Base-by-base conservation (phyloP, 2,113 vertebrate genomes). In the Caretta caretta region DNA sequence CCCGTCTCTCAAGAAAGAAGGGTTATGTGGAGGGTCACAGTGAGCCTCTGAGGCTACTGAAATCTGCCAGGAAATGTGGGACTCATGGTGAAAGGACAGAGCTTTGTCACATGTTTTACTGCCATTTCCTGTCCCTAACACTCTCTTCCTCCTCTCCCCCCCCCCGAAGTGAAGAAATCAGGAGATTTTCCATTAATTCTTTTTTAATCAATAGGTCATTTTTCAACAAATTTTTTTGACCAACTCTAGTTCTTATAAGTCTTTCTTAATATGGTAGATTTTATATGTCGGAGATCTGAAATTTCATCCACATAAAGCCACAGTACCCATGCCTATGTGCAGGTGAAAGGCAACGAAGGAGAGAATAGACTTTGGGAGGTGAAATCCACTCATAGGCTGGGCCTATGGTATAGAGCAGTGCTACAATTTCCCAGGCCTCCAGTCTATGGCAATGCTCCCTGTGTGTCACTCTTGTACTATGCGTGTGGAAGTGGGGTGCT, bases 341-440 rank as follows among this genome's bases (percentile, higher is more conserved):
- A 38, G 5, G 65, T 38, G 35, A 38, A 72, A 72, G 19, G 35
- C n/a, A 38, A 38, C 38, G n/a, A n/a, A 78, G 42, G 24, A 4
- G 75, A 78, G 25, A 48, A 78, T 25, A 48, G 75, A 48, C 12
- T 78, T 78, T 48, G 10, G 24, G 46, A 46, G 25, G 42, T 78
- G 24, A 78, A 72, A 78, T 46, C 24, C 24, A 29, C 11, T 29
- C 75, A 48, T 8, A 29, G 42, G 20, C 6, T 48, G 75, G 24
- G 24, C 11, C 42, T 48, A n/a, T 46, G 22, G 2, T 11, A 24
- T 35, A 0, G 1, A 72, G 82, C 1, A 2, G 6, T 83, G 24
- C 56, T 72, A 12, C 75, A 78, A 7, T 78, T 78, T 51, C 53
- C 54, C 76, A 29, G 51, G 10, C 17, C 29, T 93, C 56, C n/a